These are phyloP conservation scores for Notospermus geniculatus DNA, from an alignment of 1,140 invertebrate genomes.

Conservation along the genomic window DNA sequence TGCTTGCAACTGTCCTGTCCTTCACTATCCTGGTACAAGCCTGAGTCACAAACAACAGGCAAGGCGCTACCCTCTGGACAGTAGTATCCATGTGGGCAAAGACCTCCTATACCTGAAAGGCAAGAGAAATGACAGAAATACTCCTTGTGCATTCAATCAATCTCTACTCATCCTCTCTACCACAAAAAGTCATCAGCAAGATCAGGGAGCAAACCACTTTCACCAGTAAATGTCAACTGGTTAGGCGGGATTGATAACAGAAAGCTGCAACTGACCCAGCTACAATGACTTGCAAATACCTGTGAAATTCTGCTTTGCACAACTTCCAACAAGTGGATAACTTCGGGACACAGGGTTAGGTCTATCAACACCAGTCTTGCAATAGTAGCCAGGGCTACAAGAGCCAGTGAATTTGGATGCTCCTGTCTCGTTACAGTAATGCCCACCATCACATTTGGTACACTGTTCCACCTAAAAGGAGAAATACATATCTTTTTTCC, in stretches of 20 bases:
- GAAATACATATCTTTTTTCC: too few species aligned
- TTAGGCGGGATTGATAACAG: conserved; percentile 38
- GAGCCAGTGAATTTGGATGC: conserved; percentile 37
- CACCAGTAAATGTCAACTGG: conserved; percentile 34
- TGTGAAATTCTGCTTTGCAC: too few species aligned
- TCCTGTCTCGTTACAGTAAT: conserved; percentile 40
- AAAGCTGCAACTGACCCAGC: too few species aligned
- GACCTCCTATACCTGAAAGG: conserved; percentile 32
- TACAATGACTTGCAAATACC: too few species aligned
- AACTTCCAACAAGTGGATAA: too few species aligned
- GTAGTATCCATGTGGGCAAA: conserved; percentile 44
- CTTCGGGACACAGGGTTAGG: conserved; percentile 30
- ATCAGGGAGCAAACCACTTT: conserved; percentile 46
- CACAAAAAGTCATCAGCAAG: too few species aligned
- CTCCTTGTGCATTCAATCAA: too few species aligned
- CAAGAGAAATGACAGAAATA: too few species aligned
- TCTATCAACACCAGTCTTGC: conserved; percentile 44
- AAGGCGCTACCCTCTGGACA: conserved; percentile 39
- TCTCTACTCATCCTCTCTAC: too few species aligned
- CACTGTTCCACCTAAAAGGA: conserved; percentile 33
- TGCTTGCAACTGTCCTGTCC: conserved; percentile 37
- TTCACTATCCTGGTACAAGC: conserved; percentile 41
- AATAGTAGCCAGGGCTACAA: conserved; percentile 44
- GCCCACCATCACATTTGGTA: conserved; percentile 44
- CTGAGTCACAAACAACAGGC: conserved; percentile 34